Evolutionary conservation across 2,888 invertebrate genomes (phyloP), one percentile per base, ranked within the genome.

Genomic region (Branchipolynoe longqiensis): DNA sequence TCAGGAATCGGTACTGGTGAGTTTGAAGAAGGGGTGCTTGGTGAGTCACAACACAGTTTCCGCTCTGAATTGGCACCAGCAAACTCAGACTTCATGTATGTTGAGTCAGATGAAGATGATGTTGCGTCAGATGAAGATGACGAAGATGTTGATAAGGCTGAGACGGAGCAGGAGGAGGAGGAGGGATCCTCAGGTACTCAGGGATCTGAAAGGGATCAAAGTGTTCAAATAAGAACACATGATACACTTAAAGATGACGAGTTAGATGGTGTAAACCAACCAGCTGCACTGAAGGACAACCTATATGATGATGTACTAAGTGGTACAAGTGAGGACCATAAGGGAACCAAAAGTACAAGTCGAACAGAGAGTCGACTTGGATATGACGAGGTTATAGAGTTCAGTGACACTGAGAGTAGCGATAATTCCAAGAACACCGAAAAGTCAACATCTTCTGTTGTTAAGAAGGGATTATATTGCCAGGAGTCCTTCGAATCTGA

Each of bases 11-110:
- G 78, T 31, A 41, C 41, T 48, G 25, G 25, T 2, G 78, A 54
- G 28, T 54, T 78, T 78, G 78, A 78, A 25, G 54, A 54, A 3
- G 78, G 78, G 6, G 78, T 78, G 28, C 31, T 78, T 8, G 78
- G 78, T 48, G 78, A 78, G 28, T 78, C 78, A 31, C 78, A 78
- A 33, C 41, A 54, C 41, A 78, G 78, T 48, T 78, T 78, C 31
- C 25, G 78, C 0, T 41, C 6, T 6, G 31, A 28, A 4, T 48
- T 78, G 6, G 48, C 48, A 25, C 78, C 78, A 4, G 48, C 22
- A 25, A 48, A 78, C 14, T 48, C 78, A 28, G 78, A 78, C 33
- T 78, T 78, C 31, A 78, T 78, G 78, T 78, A 78, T 54, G 41
- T 48, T 1, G 78, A 78, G 31, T 78, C 78, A 1, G 78, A 78